Evolutionary conservation across 2,113 vertebrate species (phyloP).

Genomic region (Psammodynastes pulverulentus): DNA sequence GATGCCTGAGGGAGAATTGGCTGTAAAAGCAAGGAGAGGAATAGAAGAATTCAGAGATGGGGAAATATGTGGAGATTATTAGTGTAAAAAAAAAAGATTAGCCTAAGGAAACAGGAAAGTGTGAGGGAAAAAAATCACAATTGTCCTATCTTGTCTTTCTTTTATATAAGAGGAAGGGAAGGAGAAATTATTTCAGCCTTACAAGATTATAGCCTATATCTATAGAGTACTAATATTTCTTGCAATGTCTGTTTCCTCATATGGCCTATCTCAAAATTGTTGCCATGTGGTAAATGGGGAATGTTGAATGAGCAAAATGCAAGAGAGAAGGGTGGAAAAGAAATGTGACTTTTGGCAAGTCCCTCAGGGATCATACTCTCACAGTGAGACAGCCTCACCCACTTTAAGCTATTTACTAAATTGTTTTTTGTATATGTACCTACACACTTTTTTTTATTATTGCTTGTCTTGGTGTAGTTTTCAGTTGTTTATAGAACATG

Average conservation of each 20-base stretch:
- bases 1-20: neutral
- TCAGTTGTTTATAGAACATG: neutral
- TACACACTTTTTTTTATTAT: neutral
- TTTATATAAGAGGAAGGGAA: neutral
- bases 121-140: neutral
- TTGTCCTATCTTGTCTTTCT: neutral
- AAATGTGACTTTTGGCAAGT: neutral
- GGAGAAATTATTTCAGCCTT: neutral
- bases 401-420: neutral
- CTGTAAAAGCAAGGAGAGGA: neutral
- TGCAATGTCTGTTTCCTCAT: neutral
- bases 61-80: neutral
- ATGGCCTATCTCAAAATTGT: neutral
- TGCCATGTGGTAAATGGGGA: neutral
- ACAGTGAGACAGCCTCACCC: neutral
- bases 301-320: neutral
- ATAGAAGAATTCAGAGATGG: neutral
- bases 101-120: neutral
- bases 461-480: neutral
- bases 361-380: neutral
- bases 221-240: neutral
- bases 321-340: neutral
- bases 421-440: neutral
- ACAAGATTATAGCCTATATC: neutral
- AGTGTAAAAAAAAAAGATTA: neutral